Conservation (phyloP, 2,797 vertebrate species). For the Phataginus tetradactyla region DNA sequence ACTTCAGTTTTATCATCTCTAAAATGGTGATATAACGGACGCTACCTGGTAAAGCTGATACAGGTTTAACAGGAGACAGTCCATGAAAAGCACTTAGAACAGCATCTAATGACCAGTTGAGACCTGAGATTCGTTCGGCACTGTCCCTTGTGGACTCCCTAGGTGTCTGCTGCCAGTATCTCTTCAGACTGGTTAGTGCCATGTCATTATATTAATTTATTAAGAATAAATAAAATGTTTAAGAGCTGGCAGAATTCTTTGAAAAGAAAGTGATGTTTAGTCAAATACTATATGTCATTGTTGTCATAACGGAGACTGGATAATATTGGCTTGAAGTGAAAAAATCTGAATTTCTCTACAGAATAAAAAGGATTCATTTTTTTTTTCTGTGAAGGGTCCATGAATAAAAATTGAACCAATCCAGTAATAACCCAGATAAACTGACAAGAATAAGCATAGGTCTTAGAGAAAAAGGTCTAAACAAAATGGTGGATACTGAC, state of each 20-base stretch:
- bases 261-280: neutral
- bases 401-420: neutral
- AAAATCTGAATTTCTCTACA: neutral
- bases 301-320: neutral
- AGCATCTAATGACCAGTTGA: neutral
- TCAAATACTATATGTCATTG: neutral
- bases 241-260: neutral
- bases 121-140: neutral
- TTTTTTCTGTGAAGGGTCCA: neutral
- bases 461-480: neutral
- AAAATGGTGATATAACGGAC: neutral
- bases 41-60: neutral
- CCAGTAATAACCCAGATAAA: neutral
- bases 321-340: neutral
- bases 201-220: neutral
- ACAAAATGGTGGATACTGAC: neutral
- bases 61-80: neutral
- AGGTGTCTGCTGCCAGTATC: neutral
- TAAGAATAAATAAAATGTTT: neutral
- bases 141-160: neutral
- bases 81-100: neutral
- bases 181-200: neutral
- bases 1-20: neutral
- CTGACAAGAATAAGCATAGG: neutral
- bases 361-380: neutral